Evolutionary conservation across 2,113 vertebrate genomes (phyloP).

Genomic region (Neolamprologus cancellatus): DNA sequence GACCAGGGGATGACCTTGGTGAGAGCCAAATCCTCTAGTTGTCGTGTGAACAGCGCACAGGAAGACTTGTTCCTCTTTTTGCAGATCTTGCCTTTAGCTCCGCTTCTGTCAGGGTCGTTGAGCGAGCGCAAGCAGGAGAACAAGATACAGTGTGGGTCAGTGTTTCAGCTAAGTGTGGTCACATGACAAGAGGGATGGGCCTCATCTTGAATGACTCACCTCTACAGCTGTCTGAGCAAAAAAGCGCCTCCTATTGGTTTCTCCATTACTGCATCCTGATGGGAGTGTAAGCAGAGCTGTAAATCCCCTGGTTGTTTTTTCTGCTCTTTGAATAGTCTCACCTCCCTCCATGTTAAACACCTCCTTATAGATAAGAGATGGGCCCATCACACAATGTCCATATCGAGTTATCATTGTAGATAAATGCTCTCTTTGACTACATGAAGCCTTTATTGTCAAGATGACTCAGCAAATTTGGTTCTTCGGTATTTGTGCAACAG

Average conservation of each 20-base stretch:
- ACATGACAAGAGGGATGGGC: conserved; percentile 46
- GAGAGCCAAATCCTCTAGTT: not conserved
- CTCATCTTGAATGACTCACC: conserved; percentile 51
- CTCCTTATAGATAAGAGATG: not conserved
- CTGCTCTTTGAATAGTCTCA: not conserved
- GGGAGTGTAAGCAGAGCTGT: not conserved
- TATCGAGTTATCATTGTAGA: not conserved
- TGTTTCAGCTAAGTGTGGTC: conserved; percentile 42
- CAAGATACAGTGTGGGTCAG: conserved; percentile 33
- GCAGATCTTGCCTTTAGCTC: not conserved
- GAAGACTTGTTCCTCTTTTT: not conserved
- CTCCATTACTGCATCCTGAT: not conserved
- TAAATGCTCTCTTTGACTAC: not conserved
- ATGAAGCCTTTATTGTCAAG: not conserved
- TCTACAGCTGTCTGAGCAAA: not conserved
- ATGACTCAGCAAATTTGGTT: conserved; percentile 27
- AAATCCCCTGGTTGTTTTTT: conserved; percentile 14
- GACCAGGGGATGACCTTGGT: not conserved
- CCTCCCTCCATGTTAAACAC: not conserved
- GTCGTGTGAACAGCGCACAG: not conserved
- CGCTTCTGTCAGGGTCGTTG: not conserved
- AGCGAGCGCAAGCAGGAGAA: not conserved
- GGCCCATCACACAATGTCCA: not conserved
- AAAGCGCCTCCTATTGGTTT: conserved; percentile 43
- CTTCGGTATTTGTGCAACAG: not conserved